phyloP scores from a whole-genome alignment of 1,140 invertebrate genomes.

The Heliconius melpomene region DNA sequence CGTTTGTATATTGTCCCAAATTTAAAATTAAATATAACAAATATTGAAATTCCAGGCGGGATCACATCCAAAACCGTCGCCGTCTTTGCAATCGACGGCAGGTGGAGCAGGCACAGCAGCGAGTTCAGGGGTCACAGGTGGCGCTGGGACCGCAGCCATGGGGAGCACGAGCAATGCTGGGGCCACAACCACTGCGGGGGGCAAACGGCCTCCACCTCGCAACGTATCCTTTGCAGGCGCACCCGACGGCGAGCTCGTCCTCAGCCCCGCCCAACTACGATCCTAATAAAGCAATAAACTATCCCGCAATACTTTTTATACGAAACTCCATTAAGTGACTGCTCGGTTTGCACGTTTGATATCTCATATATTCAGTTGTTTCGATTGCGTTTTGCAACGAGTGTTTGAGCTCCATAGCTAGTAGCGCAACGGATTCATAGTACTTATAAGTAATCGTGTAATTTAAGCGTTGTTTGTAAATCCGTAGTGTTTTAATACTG shows the following conservation, averaged over 20 bases:
- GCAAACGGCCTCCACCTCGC: constrained; percentile 62
- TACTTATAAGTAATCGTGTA: constrained; percentile 56
- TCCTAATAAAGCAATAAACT: constrained; percentile 70
- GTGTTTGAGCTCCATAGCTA: constrained; percentile 41
- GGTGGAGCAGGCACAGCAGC: background rate
- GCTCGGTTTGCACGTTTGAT: constrained; percentile 71
- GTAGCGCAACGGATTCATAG: constrained; percentile 36
- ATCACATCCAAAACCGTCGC: constrained; percentile 37
- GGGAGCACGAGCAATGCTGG: background rate
- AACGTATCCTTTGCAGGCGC: constrained; percentile 75
- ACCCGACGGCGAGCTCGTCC: constrained; percentile 70
- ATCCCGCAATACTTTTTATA: constrained; percentile 59
- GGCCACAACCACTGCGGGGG: background rate
- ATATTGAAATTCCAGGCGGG: constrained; percentile 33
- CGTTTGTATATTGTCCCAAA: too few species aligned
- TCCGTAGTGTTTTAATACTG: constrained; percentile 69
- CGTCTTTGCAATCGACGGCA: constrained; percentile 32
- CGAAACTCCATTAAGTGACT: constrained; percentile 55
- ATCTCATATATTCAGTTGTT: constrained; percentile 42
- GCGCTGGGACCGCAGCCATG: background rate
- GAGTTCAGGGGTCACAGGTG: background rate
- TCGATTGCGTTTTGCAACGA: constrained; percentile 45
- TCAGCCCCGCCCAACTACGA: constrained; percentile 72
- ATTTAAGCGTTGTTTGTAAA: constrained; percentile 65
- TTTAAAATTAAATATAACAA: too few species aligned